Percentiles rank a stretch among this genome's conserved stretches.
phyloP scores from a whole-genome alignment of 2,888 invertebrate species.

The Psylliodes chrysocephalus region DNA sequence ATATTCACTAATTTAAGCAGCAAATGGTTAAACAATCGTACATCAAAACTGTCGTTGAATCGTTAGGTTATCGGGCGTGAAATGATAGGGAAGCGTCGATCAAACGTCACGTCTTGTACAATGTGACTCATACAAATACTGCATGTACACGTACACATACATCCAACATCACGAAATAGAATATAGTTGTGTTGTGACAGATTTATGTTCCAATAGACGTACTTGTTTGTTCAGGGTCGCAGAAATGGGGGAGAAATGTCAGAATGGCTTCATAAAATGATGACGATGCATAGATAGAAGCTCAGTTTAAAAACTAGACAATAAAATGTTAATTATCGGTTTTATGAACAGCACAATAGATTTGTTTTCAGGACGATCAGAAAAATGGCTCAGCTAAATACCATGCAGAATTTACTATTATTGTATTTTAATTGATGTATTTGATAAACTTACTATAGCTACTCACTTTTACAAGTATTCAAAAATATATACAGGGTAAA shows the following conservation, averaged over 20 bases:
- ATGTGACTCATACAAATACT: slow-evolving; percentile 28
- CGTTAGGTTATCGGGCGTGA: background rate
- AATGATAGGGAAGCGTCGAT: slow-evolving; percentile 34
- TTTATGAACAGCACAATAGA: no score
- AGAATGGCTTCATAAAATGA: background rate
- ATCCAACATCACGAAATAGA: slow-evolving; percentile 23
- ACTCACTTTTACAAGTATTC: no score
- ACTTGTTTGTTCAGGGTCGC: slow-evolving; percentile 31
- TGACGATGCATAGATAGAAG: no score
- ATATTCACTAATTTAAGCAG: background rate
- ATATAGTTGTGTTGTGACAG: slow-evolving; percentile 41
- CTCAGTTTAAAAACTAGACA: no score
- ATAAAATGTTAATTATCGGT: no score
- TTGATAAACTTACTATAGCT: no score
- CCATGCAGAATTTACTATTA: no score
- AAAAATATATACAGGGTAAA: no score
- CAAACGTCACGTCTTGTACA: slow-evolving; percentile 42
- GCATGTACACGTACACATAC: background rate
- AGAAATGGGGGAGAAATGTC: background rate
- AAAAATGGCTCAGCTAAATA: no score
- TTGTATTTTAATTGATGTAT: no score
- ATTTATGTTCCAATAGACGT: slow-evolving; percentile 45
- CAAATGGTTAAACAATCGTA: background rate
- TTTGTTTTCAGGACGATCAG: no score
- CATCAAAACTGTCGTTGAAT: background rate